A percentile compares a stretch with the other conserved stretches of the same genome.
phyloP scores from a whole-genome alignment of 2,797 vertebrate species.

The Sebastes ruberrimus region DNA sequence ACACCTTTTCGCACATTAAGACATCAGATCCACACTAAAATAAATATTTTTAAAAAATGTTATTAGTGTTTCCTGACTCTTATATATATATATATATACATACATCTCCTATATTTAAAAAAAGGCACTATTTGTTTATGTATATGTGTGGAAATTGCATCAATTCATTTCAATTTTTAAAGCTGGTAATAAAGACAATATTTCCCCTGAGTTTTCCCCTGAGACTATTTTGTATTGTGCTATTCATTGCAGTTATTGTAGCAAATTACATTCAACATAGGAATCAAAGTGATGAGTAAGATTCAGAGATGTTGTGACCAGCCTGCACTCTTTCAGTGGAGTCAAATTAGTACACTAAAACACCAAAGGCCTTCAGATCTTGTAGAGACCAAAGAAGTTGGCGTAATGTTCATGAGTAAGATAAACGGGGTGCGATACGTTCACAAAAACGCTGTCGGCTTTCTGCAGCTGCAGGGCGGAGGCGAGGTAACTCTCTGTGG shows the following conservation, averaged over 20 bases:
- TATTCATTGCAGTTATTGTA: neutral
- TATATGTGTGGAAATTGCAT: neutral
- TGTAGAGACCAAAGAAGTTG: slow-evolving; percentile 95
- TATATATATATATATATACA: too few species aligned
- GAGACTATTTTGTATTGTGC: neutral
- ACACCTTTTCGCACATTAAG: slow-evolving; percentile 34
- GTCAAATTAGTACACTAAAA: neutral
- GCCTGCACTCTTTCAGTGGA: slow-evolving; percentile 14
- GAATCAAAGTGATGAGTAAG: slow-evolving; percentile 26
- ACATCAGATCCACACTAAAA: slow-evolving; percentile 35
- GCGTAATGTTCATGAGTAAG: slow-evolving; percentile 84
- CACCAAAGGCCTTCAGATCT: slow-evolving; percentile 76
- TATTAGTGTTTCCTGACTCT: slow-evolving; percentile 68
- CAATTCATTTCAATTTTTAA: neutral
- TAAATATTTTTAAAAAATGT: slow-evolving; percentile 61
- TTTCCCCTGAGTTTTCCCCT: neutral
- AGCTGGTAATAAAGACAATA: slow-evolving; percentile 8
- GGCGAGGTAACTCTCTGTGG: slow-evolving; percentile 87
- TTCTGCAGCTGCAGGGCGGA: slow-evolving; percentile 83
- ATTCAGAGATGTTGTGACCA: slow-evolving; percentile 10
- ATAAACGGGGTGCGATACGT: slow-evolving; percentile 80
- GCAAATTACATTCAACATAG: slow-evolving; percentile 1
- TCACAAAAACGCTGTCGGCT: slow-evolving; percentile 87
- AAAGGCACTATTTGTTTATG: slow-evolving; percentile 22
- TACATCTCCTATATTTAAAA: neutral